Conservation (phyloP, 2,888 invertebrate species). For the Drosophila multiciliata region DNA sequence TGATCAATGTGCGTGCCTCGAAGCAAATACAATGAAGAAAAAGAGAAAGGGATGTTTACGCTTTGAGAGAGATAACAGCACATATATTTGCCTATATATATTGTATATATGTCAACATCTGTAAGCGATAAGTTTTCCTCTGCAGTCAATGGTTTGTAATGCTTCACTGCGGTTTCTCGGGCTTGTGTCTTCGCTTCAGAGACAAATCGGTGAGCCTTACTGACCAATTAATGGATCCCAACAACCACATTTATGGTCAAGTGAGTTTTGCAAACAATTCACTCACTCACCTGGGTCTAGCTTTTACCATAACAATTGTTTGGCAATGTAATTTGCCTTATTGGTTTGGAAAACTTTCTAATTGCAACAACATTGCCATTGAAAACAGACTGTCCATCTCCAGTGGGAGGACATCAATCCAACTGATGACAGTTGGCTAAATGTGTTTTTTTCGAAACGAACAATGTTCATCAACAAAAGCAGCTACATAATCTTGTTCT, state of each 20-base stretch:
- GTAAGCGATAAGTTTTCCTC: conserved; percentile 57
- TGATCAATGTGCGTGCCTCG: conserved; percentile 75
- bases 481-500: conserved; percentile 19
- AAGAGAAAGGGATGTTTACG: conserved; percentile 73
- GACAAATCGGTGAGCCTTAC: conserved; percentile 34
- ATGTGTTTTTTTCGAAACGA: conserved; percentile 40
- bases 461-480: conserved; percentile 13
- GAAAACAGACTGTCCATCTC: conserved; percentile 12
- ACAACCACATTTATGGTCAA: conserved; percentile 65
- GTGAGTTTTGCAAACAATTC: conserved; percentile 73
- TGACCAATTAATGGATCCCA: conserved; percentile 23
- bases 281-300: conserved; percentile 50
- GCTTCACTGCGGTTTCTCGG: conserved; percentile 63
- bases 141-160: conserved; percentile 69
- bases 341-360: conserved; percentile 67
- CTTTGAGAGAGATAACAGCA: conserved; percentile 22
- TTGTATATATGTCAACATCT: conserved; percentile 33
- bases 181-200: conserved; percentile 35
- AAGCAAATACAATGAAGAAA: conserved; percentile 41
- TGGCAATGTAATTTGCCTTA: conserved; percentile 64
- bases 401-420: conserved; percentile 23
- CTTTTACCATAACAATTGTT: conserved; percentile 40
- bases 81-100: conserved; percentile 11
- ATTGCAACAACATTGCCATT: conserved; percentile 52
- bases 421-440: conserved; percentile 30